Evolutionary conservation across 2,113 vertebrate genomes (phyloP).

Genomic region (Poeciliopsis occidentalis): DNA sequence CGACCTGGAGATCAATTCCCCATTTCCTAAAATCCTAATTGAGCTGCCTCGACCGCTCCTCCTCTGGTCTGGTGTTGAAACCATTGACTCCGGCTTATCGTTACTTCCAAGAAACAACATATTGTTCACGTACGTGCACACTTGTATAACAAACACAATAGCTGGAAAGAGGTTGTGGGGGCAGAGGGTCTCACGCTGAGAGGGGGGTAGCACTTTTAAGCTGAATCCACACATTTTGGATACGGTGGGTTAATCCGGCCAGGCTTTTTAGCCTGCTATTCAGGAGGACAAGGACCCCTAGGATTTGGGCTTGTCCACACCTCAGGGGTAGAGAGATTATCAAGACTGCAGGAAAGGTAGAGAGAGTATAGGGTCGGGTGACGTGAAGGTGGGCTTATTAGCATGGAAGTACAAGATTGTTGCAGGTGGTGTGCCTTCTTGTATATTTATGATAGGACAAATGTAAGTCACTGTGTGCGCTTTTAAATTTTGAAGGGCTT

Average conservation of each 20-base stretch:
- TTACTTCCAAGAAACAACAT: constrained; percentile 68
- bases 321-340: constrained; percentile 80
- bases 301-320: constrained; percentile 80
- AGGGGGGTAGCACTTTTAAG: constrained; percentile 71
- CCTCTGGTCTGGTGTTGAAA: constrained; percentile 55
- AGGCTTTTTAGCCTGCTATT: constrained; percentile 78
- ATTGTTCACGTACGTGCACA: constrained; percentile 65
- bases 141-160: constrained; percentile 64
- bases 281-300: constrained; percentile 74
- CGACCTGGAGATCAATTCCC: constrained; percentile 9
- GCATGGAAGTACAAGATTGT: constrained; percentile 26
- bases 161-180: constrained; percentile 23
- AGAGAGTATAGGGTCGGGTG: constrained; percentile 72
- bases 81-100: constrained; percentile 66
- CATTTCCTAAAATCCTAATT: constrained; percentile 46
- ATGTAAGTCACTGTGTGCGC: constrained; percentile 37
- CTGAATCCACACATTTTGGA: constrained; percentile 81
- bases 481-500: constrained; percentile 51
- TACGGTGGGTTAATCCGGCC: constrained; percentile 73
- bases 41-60: constrained; percentile 21
- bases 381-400: constrained; percentile 51
- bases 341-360: constrained; percentile 64
- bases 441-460: constrained; percentile 32
- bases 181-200: constrained; percentile 51
- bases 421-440: constrained; percentile 23